Evolutionary conservation across 2,113 vertebrate genomes (phyloP).

Genomic region (Notiomystis cincta): DNA sequence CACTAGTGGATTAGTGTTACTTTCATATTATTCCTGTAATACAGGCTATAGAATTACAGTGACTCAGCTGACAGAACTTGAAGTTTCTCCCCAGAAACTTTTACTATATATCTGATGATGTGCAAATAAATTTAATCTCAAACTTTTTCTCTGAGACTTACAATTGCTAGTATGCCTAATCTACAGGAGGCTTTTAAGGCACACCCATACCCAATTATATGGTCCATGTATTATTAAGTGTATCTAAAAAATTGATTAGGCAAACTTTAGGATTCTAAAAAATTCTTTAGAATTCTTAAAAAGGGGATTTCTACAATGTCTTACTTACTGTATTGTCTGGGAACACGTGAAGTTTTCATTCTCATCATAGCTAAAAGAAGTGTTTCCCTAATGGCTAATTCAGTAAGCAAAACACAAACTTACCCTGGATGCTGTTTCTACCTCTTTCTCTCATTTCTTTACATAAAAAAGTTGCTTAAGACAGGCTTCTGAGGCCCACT

Average conservation of each 20-base stretch:
- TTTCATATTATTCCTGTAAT: not conserved
- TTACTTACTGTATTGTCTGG: not conserved
- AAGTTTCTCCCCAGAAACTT: not conserved
- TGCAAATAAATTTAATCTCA: not conserved
- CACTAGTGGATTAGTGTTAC: fast-evolving
- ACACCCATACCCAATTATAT: not conserved
- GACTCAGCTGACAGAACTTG: not conserved
- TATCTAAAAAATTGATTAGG: not conserved
- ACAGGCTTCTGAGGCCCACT: not conserved
- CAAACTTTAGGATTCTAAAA: not conserved
- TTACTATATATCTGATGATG: not conserved
- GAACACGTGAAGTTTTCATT: not conserved
- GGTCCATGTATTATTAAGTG: not conserved
- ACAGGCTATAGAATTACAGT: not conserved
- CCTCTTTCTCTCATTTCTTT: not conserved
- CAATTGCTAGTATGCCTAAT: not conserved
- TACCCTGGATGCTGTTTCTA: not conserved
- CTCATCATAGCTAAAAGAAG: not conserved
- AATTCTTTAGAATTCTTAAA: no score
- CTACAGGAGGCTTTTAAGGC: not conserved
- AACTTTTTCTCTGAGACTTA: not conserved
- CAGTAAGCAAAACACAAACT: not conserved
- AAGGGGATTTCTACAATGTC: not conserved
- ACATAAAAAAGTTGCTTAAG: not conserved
- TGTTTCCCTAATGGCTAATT: not conserved